Base-by-base conservation (phyloP, 2,113 vertebrate species). In the Hippopotamus amphibius region DNA sequence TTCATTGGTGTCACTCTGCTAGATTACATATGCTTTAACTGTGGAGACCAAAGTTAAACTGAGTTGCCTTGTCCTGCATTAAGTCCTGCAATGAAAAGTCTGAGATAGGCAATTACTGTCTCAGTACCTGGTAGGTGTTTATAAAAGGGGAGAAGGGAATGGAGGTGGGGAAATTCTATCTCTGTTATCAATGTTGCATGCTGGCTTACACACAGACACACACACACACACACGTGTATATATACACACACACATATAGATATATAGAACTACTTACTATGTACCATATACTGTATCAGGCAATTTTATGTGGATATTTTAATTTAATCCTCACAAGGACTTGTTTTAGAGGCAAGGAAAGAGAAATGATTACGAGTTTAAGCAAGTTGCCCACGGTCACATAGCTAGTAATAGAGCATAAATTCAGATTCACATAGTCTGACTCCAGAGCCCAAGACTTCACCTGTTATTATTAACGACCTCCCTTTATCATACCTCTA, bases 11-110 rank as follows among this genome's bases (percentile, higher is more conserved):
- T 90, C 10, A 12, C 12, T 93, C 21, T 90, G 43, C 59, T 87
- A 53, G n/a, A n/a, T 84, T 57, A 69, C 24, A 7, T 66, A 55
- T 74, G n/a, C 22, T 79, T 90, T 93, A 28, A 84, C 41, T 50
- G 80, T n/a, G 53, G 85, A 89, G 61, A 94, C 33, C 61, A 87
- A 65, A 77, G 88, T 92, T 89, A 95, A 93, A 61, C 3, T 41
- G 14, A 82, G 19, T 63, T 68, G 55, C 30, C 15, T 85, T 50
- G n/a, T 24, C 16, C 55, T 63, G 11, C 43, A 46, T 85, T 88
- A 88, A 88, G 59, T 37, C 37, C 9, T 57, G 69, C 37, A 69
- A 69, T 19, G 53, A 91, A 66, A 69, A 41, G 4, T 63, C n/a
- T 61, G 55, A 74, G 30, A 80, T 50, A 69, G 5, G 26, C 22